Base-by-base conservation (phyloP, 2,888 invertebrate species). In the Chrysolina oricalcia region DNA sequence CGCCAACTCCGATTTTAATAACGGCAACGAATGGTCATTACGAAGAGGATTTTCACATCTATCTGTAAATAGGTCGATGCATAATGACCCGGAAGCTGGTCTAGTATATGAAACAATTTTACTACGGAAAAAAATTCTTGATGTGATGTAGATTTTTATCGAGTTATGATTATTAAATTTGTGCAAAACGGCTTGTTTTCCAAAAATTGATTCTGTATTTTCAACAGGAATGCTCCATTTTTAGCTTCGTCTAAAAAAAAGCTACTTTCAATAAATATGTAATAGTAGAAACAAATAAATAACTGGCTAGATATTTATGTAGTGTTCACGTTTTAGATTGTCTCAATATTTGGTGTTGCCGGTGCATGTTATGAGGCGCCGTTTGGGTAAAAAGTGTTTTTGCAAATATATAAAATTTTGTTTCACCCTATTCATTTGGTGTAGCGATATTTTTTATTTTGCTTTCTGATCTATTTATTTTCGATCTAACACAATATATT, bases 61-160 rank as follows among this genome's bases (percentile, higher is more conserved):
- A 13, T 27, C 23, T 59, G 59, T 27, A 15, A 59, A 59, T 35
- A 27, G 59, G 59, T 59, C 21, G 59, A 59, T 59, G 27, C 27
- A 59, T 59, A 59, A 59, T 27, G 27, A 59, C 59, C 59, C 59
- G 59, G 59, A 59, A 59, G 59, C 27, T 15, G 15, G 35, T 59
- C 35, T 59, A n/a, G 2, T 9, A 9, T 8, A 6, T 27, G 35
- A 35, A 59, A 35, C 35, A 8, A 59, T 59, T 59, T n/a, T 6
- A 27, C 11, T 23, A 15, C 6, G 1, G n/a, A 59, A 59, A 21
- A 11, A 11, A 23, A 19, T 56, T 21, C 21, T 21, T 19, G 19
- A 9, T 10, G 9, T 11, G 17, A 48, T 48, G 11, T 48, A 4
- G 0, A 11, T 17, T 48, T 17, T 17, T 9, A 48, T 48, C 17